Base-by-base conservation (phyloP, 2,888 invertebrate genomes). In the Xylophagus ater region DNA sequence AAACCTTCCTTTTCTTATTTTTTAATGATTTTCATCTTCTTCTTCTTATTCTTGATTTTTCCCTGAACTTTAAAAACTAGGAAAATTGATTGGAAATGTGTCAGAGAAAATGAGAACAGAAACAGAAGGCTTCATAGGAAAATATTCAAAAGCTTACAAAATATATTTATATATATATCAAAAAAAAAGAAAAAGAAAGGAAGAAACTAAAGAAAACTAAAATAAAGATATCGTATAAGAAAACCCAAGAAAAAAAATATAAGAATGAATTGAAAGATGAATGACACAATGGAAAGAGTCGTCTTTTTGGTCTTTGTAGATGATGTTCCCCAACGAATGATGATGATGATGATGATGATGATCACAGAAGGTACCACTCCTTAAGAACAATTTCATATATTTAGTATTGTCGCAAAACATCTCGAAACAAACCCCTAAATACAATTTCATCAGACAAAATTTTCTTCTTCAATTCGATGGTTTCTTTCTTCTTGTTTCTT, bases 21-120 rank as follows among this genome's bases (percentile, higher is more conserved):
- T 19, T 32, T 32, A 23, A 23, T 23, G 23, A 6, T 23, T 10
- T 10, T 23, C 23, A 10, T 23, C 23, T 10, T 23, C n/a, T n/a
- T n/a, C n/a, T n/a, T n/a, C n/a, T n/a, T n/a, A n/a, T n/a, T n/a
- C n/a, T n/a, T n/a, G n/a, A n/a, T n/a, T 37, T 24, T 37, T 37
- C 37, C 40, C 24, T 43, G 43, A 43, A 43, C 43, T 43, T 40
- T 43, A 35, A 12, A 18, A 34, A 41, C 37, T 31, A 40, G 41
- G 43, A 43, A 43, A 43, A 43, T 43, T 43, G 43, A 43, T 43
- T 43, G 43, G 43, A 43, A 43, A 43, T 41, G 43, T 43, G 43
- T 43, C 43, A 43, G 37, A 31, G 40, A 34, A 43, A 43, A 43
- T 43, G 43, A 43, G 41, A 24, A 43, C 34, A 37, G 41, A 43